Evolutionary conservation across 2,888 invertebrate species (phyloP), one percentile per base, ranked within the genome.

Genomic region (Torymus aiolomorphi): DNA sequence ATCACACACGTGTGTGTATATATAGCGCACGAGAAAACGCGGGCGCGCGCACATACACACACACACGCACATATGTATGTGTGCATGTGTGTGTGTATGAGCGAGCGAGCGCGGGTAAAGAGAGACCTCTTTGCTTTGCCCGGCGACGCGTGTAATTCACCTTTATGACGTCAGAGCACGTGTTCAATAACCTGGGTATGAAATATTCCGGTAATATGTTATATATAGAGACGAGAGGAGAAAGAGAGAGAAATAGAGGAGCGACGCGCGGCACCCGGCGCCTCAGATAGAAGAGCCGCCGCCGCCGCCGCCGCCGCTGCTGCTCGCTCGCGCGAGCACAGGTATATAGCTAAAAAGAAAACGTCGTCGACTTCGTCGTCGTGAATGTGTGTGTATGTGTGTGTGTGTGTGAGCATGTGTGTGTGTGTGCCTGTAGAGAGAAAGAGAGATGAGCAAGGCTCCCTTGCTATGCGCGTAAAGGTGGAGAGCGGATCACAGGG

Each of bases 91-190:
- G 49, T 20, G 12, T 24, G 61, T 24, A 16, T 49, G 56, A 8
- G n/a, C 16, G 65, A 16, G 69, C 63, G 12, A 51, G 69, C 62
- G 69, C 63, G n/a, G 49, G 69, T 69, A 78, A 77, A 80, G 76
- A 76, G 57, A 14, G 75, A 81, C 80, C 62, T 83, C 87, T 86
- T 87, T 86, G 85, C 88, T 89, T 88, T 88, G 87, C 87, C 84
- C 85, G 86, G 83, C 88, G 88, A 88, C 88, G 88, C 87, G 88
- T 86, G 85, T 86, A 87, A 88, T 88, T 87, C 87, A 87, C 88
- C 87, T 89, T 86, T 88, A 85, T 90, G 88, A 90, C 90, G 89
- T 90, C 88, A 88, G 85, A 77, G 76, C 81, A 82, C 81, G 81
- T 82, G 81, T 79, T 76, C 81, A 82, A 82, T 82, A 82, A 82